phyloP scores from a whole-genome alignment of 2,113 vertebrate species.

The Carollia perspicillata region DNA sequence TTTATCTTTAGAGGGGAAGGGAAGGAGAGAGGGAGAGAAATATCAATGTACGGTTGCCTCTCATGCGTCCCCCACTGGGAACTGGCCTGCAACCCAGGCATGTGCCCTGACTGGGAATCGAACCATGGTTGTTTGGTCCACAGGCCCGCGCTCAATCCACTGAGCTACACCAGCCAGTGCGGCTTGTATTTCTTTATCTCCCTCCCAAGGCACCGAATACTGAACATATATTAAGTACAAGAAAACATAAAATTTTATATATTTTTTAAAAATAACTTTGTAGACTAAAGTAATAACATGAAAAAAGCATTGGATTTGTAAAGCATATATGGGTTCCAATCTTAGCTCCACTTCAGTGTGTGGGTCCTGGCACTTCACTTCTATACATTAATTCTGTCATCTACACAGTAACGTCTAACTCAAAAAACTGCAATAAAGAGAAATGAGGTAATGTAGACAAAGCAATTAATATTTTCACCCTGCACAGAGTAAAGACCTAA shows the following conservation, averaged over 20 bases:
- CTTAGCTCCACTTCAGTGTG: not conserved
- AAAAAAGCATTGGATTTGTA: not conserved
- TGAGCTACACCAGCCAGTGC: too few species aligned
- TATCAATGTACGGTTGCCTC: too few species aligned
- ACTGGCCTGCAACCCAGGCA: too few species aligned
- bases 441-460: slow-evolving; percentile 3
- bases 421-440: not conserved
- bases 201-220: not conserved
- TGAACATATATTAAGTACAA: not conserved
- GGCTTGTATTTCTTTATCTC: not conserved
- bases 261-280: not conserved
- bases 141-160: too few species aligned
- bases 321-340: not conserved
- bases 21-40: too few species aligned
- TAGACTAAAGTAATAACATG: not conserved
- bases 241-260: not conserved
- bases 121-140: too few species aligned
- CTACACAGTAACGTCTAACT: not conserved
- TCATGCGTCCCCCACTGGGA: too few species aligned
- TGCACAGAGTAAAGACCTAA: not conserved
- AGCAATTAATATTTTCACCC: not conserved
- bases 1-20: too few species aligned
- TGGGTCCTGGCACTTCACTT: not conserved
- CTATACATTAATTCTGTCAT: not conserved
- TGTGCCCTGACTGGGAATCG: too few species aligned